Conservation (phyloP, 1,140 invertebrate species). For the Manduca sexta region DNA sequence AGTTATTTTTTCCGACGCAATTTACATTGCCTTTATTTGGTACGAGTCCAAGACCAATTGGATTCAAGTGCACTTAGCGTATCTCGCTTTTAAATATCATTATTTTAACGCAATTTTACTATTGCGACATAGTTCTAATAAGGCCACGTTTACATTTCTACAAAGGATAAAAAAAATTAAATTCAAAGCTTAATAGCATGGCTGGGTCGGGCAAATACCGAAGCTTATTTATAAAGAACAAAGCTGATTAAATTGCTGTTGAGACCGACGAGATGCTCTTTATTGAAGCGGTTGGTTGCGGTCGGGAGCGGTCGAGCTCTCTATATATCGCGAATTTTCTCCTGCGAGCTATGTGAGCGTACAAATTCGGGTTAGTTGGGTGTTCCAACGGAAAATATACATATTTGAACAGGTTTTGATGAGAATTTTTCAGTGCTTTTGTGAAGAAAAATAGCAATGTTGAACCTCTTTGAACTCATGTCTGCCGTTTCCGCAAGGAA, state of each 20-base stretch:
- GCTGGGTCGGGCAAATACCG: conserved; percentile 23
- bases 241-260: conserved; percentile 42
- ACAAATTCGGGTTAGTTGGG: conserved; percentile 19
- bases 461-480: neutral
- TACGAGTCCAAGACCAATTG: neutral
- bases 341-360: conserved; percentile 4
- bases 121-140: conserved; percentile 6
- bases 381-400: conserved; percentile 17
- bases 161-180: conserved; percentile 16
- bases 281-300: conserved; percentile 20
- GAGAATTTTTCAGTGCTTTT: conserved; percentile 6
- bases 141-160: conserved; percentile 14
- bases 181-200: conserved; percentile 22
- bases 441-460: neutral
- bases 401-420: conserved; percentile 21
- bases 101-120: neutral
- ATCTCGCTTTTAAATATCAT: neutral
- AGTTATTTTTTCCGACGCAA: no score
- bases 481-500: neutral
- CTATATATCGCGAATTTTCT: conserved; percentile 17
- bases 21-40: no score
- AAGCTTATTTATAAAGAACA: conserved; percentile 36
- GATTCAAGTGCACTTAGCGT: neutral
- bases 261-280: conserved; percentile 27
- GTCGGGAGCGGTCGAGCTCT: conserved; percentile 10